These are phyloP conservation scores for Anas platyrhynchos DNA, from an alignment of 2,113 vertebrate species.

Conservation along the genomic window DNA sequence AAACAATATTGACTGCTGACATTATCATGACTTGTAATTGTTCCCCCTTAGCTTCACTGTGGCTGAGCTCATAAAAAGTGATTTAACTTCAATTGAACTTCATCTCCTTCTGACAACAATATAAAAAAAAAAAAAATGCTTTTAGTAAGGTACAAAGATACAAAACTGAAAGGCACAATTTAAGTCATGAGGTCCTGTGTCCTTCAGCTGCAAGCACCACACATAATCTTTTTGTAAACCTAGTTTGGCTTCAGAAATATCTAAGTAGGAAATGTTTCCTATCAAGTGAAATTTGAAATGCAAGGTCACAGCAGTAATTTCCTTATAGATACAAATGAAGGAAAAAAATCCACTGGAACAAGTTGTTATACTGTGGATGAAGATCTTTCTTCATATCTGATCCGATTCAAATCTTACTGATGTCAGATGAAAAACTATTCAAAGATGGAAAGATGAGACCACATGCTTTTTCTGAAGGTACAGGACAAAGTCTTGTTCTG, in stretches of 20 bases:
- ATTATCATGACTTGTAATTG: conserved; percentile 59
- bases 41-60: conserved; percentile 36
- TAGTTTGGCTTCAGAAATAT: conserved; percentile 3
- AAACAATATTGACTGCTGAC: conserved; percentile 66
- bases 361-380: background rate
- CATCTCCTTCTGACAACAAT: conserved; percentile 13
- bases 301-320: background rate
- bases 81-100: conserved; percentile 60
- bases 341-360: background rate
- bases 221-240: background rate
- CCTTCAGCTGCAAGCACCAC: background rate
- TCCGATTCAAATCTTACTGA: background rate
- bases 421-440: background rate
- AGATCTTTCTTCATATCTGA: background rate
- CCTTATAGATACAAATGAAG: background rate
- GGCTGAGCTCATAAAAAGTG: conserved; percentile 23
- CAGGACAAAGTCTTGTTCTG: background rate
- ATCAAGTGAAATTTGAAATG: background rate
- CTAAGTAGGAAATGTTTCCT: conserved; percentile 49
- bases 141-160: conserved; percentile 1
- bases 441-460: background rate
- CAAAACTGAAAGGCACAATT: background rate
- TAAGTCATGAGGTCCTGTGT: background rate
- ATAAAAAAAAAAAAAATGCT: background rate
- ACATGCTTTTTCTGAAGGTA: background rate